Base-by-base conservation (phyloP, 2,113 vertebrate species). In the Gnathochromis pfefferi region DNA sequence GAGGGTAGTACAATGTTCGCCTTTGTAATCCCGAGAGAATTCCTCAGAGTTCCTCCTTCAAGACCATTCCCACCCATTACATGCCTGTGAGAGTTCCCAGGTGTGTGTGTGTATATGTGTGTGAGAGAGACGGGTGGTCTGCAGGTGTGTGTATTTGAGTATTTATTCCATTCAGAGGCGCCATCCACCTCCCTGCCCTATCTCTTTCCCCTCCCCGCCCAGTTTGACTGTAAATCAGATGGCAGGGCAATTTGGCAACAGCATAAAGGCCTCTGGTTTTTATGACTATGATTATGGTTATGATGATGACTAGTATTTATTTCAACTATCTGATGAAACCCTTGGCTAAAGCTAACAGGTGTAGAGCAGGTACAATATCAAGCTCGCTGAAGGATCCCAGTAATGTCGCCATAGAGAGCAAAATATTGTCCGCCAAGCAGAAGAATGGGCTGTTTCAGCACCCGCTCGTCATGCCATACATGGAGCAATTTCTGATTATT, bases 271-370 rank as follows among this genome's bases (percentile, higher is more conserved):
- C 75, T 89, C 91, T 87, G 80, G 83, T 86, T 93, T 95, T 96
- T 96, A 96, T 94, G 90, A 94, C 94, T 92, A 90, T 96, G 95
- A 96, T 96, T 96, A 96, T 94, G 94, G 92, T 94, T 95, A 95
- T 95, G 95, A 95, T 95, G 95, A 96, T 96, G 95, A 95, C 93
- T 93, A 90, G 94, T 94, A 95, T 96, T 96, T 96, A 95, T 96
- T 94, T 95, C 92, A 94, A 95, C 95, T 95, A 95, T 95, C 94
- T 95, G 96, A 96, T 96, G 94, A 95, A 96, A 95, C 86, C 89
- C 55, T 82, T 54, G 86, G 92, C 93, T 85, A 90, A 93, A 94
- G 91, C 94, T 87, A 96, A 95, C 96, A 97, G 96, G 96, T 97
- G 96, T 95, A 88, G 90, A 93, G 93, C 90, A 95, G 93, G 90